phyloP scores from a whole-genome alignment of 2,797 vertebrate genomes.

The Clarias laeviceps region DNA sequence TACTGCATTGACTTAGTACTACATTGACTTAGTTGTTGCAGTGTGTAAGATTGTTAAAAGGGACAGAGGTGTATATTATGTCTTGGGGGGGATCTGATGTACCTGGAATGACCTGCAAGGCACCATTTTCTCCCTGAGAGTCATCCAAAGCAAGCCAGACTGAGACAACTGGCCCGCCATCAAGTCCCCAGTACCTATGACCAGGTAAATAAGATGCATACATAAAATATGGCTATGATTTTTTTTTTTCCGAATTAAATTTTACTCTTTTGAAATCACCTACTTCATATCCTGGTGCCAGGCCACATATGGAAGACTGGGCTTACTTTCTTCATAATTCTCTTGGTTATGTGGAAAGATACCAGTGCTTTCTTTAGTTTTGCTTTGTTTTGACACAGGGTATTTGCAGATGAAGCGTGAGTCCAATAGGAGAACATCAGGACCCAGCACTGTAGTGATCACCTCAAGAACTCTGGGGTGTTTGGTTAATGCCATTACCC shows the following conservation, averaged over 20 bases:
- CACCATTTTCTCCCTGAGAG: slow-evolving; percentile 75
- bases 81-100: slow-evolving; percentile 20
- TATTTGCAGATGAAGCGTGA: slow-evolving; percentile 85
- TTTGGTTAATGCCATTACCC: slow-evolving; percentile 72
- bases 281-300: slow-evolving; percentile 85
- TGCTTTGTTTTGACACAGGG: slow-evolving; percentile 57
- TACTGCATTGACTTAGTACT: background rate
- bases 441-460: slow-evolving; percentile 70
- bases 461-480: slow-evolving; percentile 69
- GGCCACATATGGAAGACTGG: slow-evolving; percentile 74
- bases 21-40: background rate
- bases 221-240: background rate
- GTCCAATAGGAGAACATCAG: slow-evolving; percentile 78
- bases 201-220: background rate
- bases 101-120: slow-evolving; percentile 81
- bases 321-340: slow-evolving; percentile 11
- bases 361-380: background rate
- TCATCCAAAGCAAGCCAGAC: slow-evolving; percentile 81
- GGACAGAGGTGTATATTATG: background rate
- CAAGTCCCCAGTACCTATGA: slow-evolving; percentile 80
- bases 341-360: background rate
- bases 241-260: background rate
- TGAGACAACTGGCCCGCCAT: slow-evolving; percentile 77
- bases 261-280: slow-evolving; percentile 19
- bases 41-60: background rate